Evolutionary conservation across 2,888 invertebrate genomes (phyloP), one percentile per base, ranked within the genome.

Genomic region (Caenorhabditis japonica): DNA sequence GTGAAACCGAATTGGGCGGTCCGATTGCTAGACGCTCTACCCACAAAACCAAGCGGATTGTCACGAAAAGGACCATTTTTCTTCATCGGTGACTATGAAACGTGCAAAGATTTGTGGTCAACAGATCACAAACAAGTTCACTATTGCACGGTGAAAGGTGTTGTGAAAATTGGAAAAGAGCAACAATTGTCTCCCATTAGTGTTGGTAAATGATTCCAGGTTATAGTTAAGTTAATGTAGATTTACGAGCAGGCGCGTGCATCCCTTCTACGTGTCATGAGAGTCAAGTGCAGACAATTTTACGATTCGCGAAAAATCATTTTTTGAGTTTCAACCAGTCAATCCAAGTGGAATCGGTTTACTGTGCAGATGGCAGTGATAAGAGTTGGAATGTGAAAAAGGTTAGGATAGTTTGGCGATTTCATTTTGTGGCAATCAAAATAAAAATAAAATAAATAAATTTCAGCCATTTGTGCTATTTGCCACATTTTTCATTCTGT

Each of bases 41-140:
- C 77, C 19, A 70, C 70, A 13, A 69, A 74, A 36, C 77, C 77
- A 19, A 34, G 74, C 4, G 80, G 80, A 36, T 43, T 80, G 12
- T 43, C 64, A 1, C 30, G 77, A 19, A 59, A 61, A 21, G 82
- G 82, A n/a, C 82, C 80, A 5, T 80, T 80, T 72, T 80, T 79
- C 53, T 53, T 82, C 13, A 49, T 82, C 19, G 82, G 80, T 8
- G 80, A 82, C 41, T 82, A 68, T 46, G 82, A 82, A 19, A 59
- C 61, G 19, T 82, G 82, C 30, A 53, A 64, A 17, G 51, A 56
- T 12, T 17, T 71, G 19, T 62, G 70, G 70, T 23, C 17, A 5
- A 21, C 10, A 4, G 55, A 52, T 19, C 13, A 41, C 15, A n/a
- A 39, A 25, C 53, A 17, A 2, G 71, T 59, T 10, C 64, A 64